Conservation (phyloP, 2,888 invertebrate species). For the Chironomus riparius region DNA sequence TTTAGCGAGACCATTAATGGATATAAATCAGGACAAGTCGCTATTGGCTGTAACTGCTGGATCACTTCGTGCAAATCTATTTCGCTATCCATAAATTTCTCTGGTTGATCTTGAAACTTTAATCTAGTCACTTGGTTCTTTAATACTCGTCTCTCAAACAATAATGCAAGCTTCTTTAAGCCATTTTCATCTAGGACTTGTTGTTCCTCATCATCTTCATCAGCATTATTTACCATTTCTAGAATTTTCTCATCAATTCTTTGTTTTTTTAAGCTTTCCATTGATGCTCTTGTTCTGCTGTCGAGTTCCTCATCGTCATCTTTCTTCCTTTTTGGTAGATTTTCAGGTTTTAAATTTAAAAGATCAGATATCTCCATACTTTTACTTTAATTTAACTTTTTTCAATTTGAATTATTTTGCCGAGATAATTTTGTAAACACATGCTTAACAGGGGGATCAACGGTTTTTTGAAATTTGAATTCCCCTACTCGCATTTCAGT, state of each 20-base stretch:
- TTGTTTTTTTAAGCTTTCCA: constrained; percentile 37
- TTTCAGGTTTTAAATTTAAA: constrained; percentile 56
- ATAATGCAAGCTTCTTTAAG: constrained; percentile 77
- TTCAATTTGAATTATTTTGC: too few relatives aligned
- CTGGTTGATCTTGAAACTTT: constrained; percentile 93
- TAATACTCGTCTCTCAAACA: constrained; percentile 89
- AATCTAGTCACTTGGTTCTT: constrained; percentile 97
- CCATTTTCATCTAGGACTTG: constrained; percentile 80
- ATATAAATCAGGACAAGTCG: constrained; percentile 93
- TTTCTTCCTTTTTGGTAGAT: constrained; percentile 64
- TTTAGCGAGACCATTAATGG: constrained; percentile 81
- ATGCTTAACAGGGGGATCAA: too few relatives aligned
- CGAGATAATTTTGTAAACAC: too few relatives aligned
- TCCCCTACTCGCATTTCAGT: too few relatives aligned
- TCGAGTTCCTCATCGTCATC: constrained; percentile 52
- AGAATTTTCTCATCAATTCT: constrained; percentile 48
- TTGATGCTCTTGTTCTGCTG: constrained; percentile 53
- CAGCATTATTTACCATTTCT: constrained; percentile 74
- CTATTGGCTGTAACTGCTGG: constrained; percentile 82
- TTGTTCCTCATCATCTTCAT: constrained; percentile 77
- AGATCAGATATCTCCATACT: constrained; percentile 10
- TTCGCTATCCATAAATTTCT: constrained; percentile 48
- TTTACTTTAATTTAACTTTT: not conserved
- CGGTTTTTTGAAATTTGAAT: too few relatives aligned
- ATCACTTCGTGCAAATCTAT: constrained; percentile 81